phyloP scores from a whole-genome alignment of 2,888 invertebrate species.

The Polylopha cassiicola region DNA sequence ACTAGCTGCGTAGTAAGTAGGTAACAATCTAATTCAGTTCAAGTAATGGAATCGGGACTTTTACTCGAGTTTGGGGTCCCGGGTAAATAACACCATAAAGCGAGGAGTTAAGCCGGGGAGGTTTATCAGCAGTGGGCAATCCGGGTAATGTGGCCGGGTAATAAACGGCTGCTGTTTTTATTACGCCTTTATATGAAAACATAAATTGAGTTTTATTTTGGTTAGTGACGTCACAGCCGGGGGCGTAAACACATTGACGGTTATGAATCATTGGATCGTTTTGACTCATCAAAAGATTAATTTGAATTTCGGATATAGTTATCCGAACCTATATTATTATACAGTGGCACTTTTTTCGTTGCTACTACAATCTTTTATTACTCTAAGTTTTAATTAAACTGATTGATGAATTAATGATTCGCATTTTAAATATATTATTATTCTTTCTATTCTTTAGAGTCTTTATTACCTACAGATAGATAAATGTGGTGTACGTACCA shows the following conservation, averaged over 20 bases:
- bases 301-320: too few species aligned
- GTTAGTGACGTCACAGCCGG: slow-evolving; percentile 9
- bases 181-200: slow-evolving; percentile 15
- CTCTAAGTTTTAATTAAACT: too few species aligned
- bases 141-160: slow-evolving; percentile 26
- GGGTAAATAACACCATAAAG: slow-evolving; percentile 40
- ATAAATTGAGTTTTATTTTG: slow-evolving; percentile 22
- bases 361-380: too few species aligned
- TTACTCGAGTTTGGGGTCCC: slow-evolving; percentile 21
- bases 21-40: slow-evolving; percentile 21
- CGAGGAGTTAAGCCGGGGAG: slow-evolving; percentile 25
- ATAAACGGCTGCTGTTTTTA: slow-evolving; percentile 26
- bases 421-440: too few species aligned
- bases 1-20: slow-evolving; percentile 20
- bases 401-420: too few species aligned
- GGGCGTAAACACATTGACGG: slow-evolving; percentile 9
- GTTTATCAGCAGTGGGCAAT: slow-evolving; percentile 30
- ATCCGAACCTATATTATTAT: too few species aligned
- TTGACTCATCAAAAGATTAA: too few species aligned
- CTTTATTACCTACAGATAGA: too few species aligned
- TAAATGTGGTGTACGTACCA: too few species aligned
- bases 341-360: too few species aligned
- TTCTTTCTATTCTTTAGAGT: too few species aligned
- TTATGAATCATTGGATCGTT: too few species aligned
- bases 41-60: slow-evolving; percentile 17